Base-by-base conservation (phyloP, 2,797 vertebrate species). In the Acanthurus tractus region DNA sequence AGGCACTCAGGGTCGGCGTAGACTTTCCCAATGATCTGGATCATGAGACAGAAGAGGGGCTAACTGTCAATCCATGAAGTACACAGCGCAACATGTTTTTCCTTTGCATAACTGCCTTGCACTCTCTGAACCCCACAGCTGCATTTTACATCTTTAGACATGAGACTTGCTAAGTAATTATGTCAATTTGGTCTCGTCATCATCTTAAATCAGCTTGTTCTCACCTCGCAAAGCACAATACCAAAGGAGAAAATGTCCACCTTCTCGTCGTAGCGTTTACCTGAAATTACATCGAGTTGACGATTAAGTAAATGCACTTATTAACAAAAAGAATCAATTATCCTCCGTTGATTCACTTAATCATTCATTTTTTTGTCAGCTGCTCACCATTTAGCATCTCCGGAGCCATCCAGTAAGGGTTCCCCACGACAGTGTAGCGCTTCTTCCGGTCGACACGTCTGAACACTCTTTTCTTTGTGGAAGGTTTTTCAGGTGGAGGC, bases 341-440 rank as follows among this genome's bases (percentile, higher is more conserved):
- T 13, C 48, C 2, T 44, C 3, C 49, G 8, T 11, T 18, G 14
- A 63, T 65, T 6, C 45, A 36, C 4, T 14, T 64, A 3, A 3
- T 1, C 2, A 55, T 49, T 7, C 3, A 14, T 8, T 14, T 3
- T 4, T 4, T 10, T 40, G 0, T 40, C 23, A 53, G 44, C 1
- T 0, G 14, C 96, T 95, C 81, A 98, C 97, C 97, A 9, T 98
- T 97, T 0, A 98, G 93, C 97, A 99, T 99, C 93, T 99, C 97
- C 0, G 97, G 97, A 46, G 97, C 97, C 97, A 99, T 99, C 97
- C 97, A 99, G 87, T 98, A 99, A 0, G 97, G 97, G 92, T 98
- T 99, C 78, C 97, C 97, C 17, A 99, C 97, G 25, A 99, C 97
- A 0, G 97, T 99, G 88, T 99, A 98, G 74, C 97, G 95, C 86